Percentiles rank a stretch among this genome's conserved stretches.
Evolutionary conservation across 2,113 vertebrate species (phyloP).

Genomic region (Burhinus oedicnemus): DNA sequence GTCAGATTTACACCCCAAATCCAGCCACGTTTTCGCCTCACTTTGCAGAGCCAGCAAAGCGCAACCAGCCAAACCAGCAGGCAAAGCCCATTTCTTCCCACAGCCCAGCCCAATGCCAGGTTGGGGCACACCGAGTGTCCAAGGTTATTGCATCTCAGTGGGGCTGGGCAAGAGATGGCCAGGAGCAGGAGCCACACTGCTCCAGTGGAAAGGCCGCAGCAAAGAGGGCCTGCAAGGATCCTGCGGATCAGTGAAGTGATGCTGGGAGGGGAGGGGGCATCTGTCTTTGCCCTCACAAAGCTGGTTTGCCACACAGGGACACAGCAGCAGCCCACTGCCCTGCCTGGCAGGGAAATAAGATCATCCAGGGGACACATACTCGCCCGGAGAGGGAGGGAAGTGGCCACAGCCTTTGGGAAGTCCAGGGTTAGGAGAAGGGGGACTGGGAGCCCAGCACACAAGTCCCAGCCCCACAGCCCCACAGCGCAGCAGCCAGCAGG

Average conservation of each 20-base stretch:
- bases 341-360: not conserved
- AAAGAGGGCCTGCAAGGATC: not conserved
- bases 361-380: no score
- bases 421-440: rapidly evolving
- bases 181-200: not conserved
- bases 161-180: not conserved
- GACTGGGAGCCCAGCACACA: not conserved
- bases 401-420: not conserved
- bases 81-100: not conserved
- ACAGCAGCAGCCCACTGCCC: not conserved
- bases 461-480: not conserved
- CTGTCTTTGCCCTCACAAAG: not conserved
- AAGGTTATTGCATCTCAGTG: rapidly evolving
- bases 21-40: rapidly evolving
- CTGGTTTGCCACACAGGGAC: rapidly evolving
- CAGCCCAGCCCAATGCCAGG: not conserved
- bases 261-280: not conserved
- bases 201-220: not conserved
- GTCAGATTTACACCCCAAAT: not conserved
- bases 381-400: not conserved
- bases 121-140: rapidly evolving
- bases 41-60: not conserved
- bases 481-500: not conserved
- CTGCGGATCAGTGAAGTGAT: not conserved
- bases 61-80: not conserved